phyloP scores from a whole-genome alignment of 1,140 invertebrate species.

The Lerema accius region DNA sequence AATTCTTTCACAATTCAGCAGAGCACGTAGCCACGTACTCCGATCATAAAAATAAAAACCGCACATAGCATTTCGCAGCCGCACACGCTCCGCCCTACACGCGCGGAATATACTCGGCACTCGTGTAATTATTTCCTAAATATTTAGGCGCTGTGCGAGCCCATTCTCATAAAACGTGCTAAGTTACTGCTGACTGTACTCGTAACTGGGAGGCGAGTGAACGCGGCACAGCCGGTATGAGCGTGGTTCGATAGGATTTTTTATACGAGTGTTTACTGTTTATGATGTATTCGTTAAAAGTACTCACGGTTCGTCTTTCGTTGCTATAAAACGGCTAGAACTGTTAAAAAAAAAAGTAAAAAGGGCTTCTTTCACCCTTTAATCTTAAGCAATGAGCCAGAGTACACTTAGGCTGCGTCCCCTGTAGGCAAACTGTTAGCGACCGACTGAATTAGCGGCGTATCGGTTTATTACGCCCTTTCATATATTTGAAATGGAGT shows the following conservation, averaged over 20 bases:
- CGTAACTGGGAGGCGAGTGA: slow-evolving; percentile 30
- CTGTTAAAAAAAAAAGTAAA: too few relatives aligned
- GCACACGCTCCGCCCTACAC: slow-evolving; percentile 6
- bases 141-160: slow-evolving; percentile 39
- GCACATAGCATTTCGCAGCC: slow-evolving; percentile 18
- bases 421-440: too few relatives aligned
- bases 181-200: slow-evolving; percentile 39
- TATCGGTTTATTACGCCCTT: too few relatives aligned
- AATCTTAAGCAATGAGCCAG: too few relatives aligned
- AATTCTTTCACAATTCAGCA: not conserved
- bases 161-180: slow-evolving; percentile 37
- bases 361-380: too few relatives aligned
- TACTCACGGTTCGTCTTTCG: too few relatives aligned
- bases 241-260: slow-evolving; percentile 37
- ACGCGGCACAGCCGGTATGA: slow-evolving; percentile 11
- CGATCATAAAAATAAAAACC: slow-evolving; percentile 20
- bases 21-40: not conserved
- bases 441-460: too few relatives aligned
- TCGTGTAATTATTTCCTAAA: slow-evolving; percentile 42
- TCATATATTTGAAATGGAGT: too few relatives aligned
- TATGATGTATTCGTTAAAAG: too few relatives aligned
- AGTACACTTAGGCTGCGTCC: too few relatives aligned
- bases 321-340: too few relatives aligned
- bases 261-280: slow-evolving; percentile 10
- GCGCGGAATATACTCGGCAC: slow-evolving; percentile 1